phyloP scores from a whole-genome alignment of 2,888 invertebrate genomes.

The Alentia gelatinosa region DNA sequence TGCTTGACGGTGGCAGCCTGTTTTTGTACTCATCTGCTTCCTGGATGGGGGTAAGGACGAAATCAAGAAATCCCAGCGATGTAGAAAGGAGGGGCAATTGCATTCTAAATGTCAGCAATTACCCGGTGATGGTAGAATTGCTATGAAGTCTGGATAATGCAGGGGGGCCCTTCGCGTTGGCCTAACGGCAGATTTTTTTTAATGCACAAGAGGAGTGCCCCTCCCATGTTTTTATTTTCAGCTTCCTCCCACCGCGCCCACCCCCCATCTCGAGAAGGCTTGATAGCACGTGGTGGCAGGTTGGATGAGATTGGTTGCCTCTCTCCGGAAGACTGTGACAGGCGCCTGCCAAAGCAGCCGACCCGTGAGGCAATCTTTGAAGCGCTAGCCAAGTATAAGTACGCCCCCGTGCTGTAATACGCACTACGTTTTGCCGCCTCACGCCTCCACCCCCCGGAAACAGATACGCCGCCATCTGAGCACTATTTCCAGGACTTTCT shows the following conservation, averaged over 20 bases:
- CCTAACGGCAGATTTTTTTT: not conserved
- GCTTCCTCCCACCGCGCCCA: not conserved
- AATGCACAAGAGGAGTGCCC: not conserved
- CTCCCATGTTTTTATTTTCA: not conserved
- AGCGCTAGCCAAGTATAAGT: conserved; percentile 17
- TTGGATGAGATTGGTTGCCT: conserved; percentile 2
- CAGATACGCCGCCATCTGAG: not conserved
- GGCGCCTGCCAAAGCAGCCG: conserved; percentile 23
- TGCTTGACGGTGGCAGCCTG: not conserved
- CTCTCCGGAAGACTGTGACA: not conserved
- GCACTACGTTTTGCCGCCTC: not conserved
- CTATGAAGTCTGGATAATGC: not conserved
- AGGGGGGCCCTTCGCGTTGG: not conserved
- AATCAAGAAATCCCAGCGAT: not conserved
- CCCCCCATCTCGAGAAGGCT: not conserved
- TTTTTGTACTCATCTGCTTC: not conserved
- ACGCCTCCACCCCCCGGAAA: not conserved
- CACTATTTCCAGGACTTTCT: too few relatives aligned
- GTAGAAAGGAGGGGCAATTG: not conserved
- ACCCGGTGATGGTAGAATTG: not conserved
- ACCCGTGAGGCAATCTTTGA: conserved; percentile 22
- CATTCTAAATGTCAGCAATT: conserved; percentile 22
- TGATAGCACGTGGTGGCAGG: not conserved
- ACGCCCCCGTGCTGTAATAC: not conserved
- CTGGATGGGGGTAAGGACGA: not conserved